These are phyloP conservation scores for Hydrocynus forskahlii DNA, from an alignment of 2,797 vertebrate species.

Conservation along the genomic window DNA sequence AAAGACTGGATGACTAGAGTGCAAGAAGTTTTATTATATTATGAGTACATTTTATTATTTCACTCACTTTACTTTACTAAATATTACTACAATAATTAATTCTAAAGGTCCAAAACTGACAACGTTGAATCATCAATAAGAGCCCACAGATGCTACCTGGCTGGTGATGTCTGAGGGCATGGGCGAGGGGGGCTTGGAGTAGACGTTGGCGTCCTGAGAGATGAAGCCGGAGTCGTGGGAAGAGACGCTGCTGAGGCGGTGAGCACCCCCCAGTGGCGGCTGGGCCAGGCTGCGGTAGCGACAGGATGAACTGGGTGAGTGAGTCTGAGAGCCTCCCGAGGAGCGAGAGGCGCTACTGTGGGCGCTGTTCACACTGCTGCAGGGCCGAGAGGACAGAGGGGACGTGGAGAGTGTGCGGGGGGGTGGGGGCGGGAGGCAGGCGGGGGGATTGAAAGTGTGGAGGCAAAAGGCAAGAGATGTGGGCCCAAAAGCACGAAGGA, in stretches of 20 bases:
- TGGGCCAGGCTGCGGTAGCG: slow-evolving; percentile 93
- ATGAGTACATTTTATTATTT: no score
- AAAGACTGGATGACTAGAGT: no score
- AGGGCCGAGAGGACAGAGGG: slow-evolving; percentile 53
- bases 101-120: no score
- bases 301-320: slow-evolving; percentile 93
- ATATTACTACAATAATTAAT: no score
- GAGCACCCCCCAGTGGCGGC: slow-evolving; percentile 78
- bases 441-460: slow-evolving; percentile 18
- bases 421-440: not conserved
- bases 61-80: no score
- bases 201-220: slow-evolving; percentile 92
- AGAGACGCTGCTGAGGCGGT: slow-evolving; percentile 95
- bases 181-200: slow-evolving; percentile 97
- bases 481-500: not conserved
- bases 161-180: slow-evolving; percentile 97
- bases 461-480: not conserved
- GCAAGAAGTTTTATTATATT: no score
- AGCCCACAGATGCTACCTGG: slow-evolving; percentile 79
- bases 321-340: slow-evolving; percentile 86
- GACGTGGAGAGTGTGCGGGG: slow-evolving; percentile 16
- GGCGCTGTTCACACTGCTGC: slow-evolving; percentile 90
- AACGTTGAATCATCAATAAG: not conserved
- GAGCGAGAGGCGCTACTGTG: slow-evolving; percentile 91
- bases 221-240: slow-evolving; percentile 97